Base-by-base conservation (phyloP, 2,888 invertebrate species). In the Pachymerium ferrugineum region DNA sequence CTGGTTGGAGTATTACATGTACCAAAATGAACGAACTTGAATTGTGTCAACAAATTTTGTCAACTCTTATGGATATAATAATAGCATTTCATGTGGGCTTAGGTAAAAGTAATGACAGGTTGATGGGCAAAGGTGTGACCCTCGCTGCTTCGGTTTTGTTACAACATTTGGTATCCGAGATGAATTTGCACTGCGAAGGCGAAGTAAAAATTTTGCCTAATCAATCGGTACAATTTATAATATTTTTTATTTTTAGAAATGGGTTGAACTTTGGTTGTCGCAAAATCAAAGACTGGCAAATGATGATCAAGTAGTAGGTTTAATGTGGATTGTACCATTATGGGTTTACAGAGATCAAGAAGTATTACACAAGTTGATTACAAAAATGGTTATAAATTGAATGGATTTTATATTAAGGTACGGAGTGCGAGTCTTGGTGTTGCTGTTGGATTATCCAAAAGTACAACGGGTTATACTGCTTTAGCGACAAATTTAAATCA, bases 361-460 rank as follows among this genome's bases (percentile, higher is more conserved):
- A 38, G 75, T 75, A 30, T 28, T 62, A n/a, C 3, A 62, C 16
- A 14, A 22, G 16, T 22, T 62, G 14, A 62, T 62, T 62, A 25
- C 14, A 1, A 5, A 12, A 3, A 25, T 12, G 12, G 28, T 22
- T 62, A 1, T 25, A 62, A 35, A 22, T 30, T n/a, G 14, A 25
- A 30, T 25, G 8, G 1, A 1, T 68, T 68, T 74, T 14, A n/a
- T n/a, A n/a, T 70, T 16, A 76, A 82, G 82, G 82, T 82, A 4
- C 76, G 82, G 54, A 79, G 80, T 31, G 81, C 83, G 6, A 82
- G 82, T 4, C 77, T 82, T 4, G 81, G 81, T 25, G 80, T 82
- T 38, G 81, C 81, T 72, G 81, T 80, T 30, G 79, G 80, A 54
- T 77, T 82, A 78, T 79, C 81, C 30, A 79, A 79, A 19, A 78